Evolutionary conservation across 2,888 invertebrate genomes (phyloP), one percentile per base, ranked within the genome.

Genomic region (Atethmia centrago): DNA sequence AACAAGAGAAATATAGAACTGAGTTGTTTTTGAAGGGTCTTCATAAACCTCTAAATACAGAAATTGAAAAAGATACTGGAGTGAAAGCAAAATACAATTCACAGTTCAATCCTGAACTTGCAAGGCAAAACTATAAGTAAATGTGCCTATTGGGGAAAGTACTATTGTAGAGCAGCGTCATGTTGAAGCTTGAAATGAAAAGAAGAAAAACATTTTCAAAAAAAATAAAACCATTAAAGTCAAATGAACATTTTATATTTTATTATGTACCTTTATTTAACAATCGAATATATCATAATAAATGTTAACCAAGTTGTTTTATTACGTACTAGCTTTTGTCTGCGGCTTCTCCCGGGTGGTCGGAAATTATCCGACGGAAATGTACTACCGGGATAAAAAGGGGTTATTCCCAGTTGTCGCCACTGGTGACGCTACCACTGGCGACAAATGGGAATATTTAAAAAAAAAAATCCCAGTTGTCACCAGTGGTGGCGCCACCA

Each of bases 81-180:
- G 93, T 97, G 42, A 97, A 97, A 84, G 98, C 98, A 89, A 98
- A 98, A 94, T 99, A 99, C 91, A 99, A 99, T 95, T 99, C 99
- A 4, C 99, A 99, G 93, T 99, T 99, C 93, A 99, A 99, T 96
- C 99, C 99, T 28, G 97, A 98, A 93, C 92, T 98, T 68, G 98
- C 98, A 21, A 97, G 98, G 88, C 98, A 98, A 94, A 99, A 98
- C 95, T 97, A 94, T 89, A 92, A 83, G 85, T 95, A 88, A 88
- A 36, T 59, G 8, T 19, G n/a, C 10, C 25, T 25, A 28, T 12
- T 56, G 49, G 12, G 19, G n/a, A 2, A 2, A 21, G 8, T 31
- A 45, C 51, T 58, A 19, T 56, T 31, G 16, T 28, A 28, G 14
- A 47, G 25, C 19, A 45, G 31, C 8, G 42, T 40, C 21, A 47